Percentiles rank a stretch among this genome's conserved stretches.
Conservation (phyloP, 2,113 vertebrate genomes). For the Orthonyx spaldingii region DNA sequence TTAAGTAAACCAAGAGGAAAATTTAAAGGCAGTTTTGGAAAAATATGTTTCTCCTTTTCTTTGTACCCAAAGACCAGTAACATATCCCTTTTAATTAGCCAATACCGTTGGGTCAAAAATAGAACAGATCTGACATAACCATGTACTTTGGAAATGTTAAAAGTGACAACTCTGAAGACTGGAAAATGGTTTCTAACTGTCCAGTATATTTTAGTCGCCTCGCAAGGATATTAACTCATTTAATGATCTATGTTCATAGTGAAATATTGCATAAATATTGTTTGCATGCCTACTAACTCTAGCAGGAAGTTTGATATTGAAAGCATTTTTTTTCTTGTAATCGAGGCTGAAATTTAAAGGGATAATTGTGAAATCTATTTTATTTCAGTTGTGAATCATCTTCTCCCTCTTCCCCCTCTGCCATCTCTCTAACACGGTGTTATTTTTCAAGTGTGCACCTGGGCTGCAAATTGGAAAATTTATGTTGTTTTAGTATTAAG, state of each 20-base stretch:
- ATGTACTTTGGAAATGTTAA: background rate
- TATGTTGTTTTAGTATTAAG: background rate
- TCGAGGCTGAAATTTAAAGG: background rate
- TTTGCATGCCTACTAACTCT: background rate
- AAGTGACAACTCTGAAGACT: background rate
- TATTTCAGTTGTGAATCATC: background rate
- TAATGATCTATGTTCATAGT: background rate
- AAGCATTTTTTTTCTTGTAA: background rate
- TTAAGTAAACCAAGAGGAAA: background rate
- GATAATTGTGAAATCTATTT: background rate
- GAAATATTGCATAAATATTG: background rate
- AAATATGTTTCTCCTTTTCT: background rate
- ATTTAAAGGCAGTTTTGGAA: background rate
- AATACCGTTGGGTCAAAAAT: background rate
- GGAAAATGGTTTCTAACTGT: background rate
- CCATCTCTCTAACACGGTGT: background rate
- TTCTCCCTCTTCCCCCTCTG: background rate
- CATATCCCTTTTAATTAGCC: background rate
- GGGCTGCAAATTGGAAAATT: background rate
- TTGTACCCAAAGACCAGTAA: background rate
- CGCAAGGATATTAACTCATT: background rate
- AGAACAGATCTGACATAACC: background rate
- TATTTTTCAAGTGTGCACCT: background rate
- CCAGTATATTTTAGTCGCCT: background rate
- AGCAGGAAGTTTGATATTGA: background rate